A percentile compares a stretch with the other conserved stretches of the same genome.
These are phyloP conservation scores for Netta rufina DNA, from an alignment of 2,797 vertebrate genomes.

Conservation along the genomic window DNA sequence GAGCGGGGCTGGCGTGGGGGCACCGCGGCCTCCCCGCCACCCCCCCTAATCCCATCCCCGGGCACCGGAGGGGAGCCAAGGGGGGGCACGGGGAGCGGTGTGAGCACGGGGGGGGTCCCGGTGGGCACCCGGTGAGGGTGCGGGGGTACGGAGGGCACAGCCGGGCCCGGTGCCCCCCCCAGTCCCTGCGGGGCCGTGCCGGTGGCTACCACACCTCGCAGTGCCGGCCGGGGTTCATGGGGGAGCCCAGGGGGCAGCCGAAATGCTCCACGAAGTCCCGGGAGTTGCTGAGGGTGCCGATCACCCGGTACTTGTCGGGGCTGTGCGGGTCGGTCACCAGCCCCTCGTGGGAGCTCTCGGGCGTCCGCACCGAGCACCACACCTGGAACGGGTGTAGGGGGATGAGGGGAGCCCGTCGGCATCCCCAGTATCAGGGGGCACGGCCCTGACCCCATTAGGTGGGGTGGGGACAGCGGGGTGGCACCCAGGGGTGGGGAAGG, in stretches of 20 bases:
- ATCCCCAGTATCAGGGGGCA: neutral
- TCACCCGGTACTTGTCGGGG: conserved; percentile 92
- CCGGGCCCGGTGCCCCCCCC: neutral
- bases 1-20: neutral
- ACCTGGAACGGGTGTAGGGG: conserved; percentile 78
- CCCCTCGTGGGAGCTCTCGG: conserved; percentile 96
- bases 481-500: fast-evolving
- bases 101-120: neutral
- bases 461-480: neutral
- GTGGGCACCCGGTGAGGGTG: neutral
- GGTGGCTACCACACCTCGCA: conserved; percentile 93
- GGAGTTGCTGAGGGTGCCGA: conserved; percentile 96
- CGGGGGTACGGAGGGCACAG: neutral
- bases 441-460: fast-evolving
- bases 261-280: conserved; percentile 93
- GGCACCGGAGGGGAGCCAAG: neutral
- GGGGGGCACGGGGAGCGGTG: neutral
- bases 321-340: conserved; percentile 97
- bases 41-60: neutral
- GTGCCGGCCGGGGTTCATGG: conserved; percentile 93
- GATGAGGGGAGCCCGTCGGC: neutral
- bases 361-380: conserved; percentile 96
- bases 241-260: conserved; percentile 85
- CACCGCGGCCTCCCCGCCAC: conserved; percentile 2
- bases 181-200: neutral